Evolutionary conservation across 2,797 vertebrate genomes (phyloP).

Genomic region (Xiphophorus birchmanni): DNA sequence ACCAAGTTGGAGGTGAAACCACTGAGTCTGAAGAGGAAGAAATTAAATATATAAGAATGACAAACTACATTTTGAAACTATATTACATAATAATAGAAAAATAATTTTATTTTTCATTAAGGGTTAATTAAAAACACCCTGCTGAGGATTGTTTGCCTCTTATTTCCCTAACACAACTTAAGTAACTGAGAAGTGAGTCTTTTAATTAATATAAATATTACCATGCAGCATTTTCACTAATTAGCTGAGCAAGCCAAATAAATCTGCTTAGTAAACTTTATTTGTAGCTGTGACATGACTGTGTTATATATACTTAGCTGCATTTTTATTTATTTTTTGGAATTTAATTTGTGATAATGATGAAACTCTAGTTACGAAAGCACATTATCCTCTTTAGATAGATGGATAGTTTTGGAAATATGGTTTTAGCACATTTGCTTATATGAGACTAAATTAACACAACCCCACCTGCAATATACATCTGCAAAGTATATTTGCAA

Average conservation of each 20-base stretch:
- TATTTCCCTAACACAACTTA: neutral
- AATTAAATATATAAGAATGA: neutral
- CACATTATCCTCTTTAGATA: constrained; percentile 15
- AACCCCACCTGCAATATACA: constrained; percentile 3
- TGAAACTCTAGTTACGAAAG: constrained; percentile 10
- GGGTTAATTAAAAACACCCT: neutral
- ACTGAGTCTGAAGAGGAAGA: neutral
- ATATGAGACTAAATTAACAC: neutral
- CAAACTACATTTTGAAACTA: neutral
- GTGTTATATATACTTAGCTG: neutral
- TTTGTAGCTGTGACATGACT: constrained; percentile 4
- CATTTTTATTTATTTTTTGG: neutral
- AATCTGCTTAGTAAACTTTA: neutral
- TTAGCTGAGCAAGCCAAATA: constrained; percentile 9
- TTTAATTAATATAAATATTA: constrained; percentile 5
- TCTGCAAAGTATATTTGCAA: constrained; percentile 5
- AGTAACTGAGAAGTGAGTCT: neutral
- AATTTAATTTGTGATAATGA: neutral
- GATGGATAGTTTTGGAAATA: constrained; percentile 15
- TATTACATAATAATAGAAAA: neutral
- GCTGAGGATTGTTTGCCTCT: neutral
- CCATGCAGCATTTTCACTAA: neutral
- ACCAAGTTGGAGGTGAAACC: neutral
- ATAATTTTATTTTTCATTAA: neutral
- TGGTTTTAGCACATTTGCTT: neutral